phyloP scores from a whole-genome alignment of 2,113 vertebrate species.

The Anoplopoma fimbria region DNA sequence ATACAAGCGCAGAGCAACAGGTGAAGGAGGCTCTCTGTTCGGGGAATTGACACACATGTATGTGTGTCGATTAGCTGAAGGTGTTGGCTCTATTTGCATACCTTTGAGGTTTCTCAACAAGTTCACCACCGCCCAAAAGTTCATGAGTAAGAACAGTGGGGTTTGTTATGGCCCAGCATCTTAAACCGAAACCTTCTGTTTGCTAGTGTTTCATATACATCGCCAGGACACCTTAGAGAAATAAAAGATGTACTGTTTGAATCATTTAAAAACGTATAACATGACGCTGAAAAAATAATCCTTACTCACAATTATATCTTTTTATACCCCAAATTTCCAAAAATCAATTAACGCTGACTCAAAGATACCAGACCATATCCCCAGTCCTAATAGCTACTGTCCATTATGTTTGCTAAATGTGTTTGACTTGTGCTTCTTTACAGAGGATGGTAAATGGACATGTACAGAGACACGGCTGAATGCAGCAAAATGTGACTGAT shows the following conservation, averaged over 20 bases:
- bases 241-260: no score
- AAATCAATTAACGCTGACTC: not conserved
- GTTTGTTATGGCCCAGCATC: not conserved
- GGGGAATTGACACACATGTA: constrained; percentile 13
- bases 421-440: not conserved
- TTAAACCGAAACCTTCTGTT: not conserved
- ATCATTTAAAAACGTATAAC: no score
- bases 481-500: not conserved
- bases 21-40: constrained; percentile 22
- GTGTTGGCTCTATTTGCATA: constrained; percentile 52
- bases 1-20: constrained; percentile 17
- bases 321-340: not conserved
- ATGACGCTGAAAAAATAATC: not conserved
- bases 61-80: constrained; percentile 39
- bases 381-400: not conserved
- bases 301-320: not conserved
- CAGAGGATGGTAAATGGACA: not conserved
- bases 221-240: not conserved
- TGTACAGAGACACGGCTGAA: not conserved
- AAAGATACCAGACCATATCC: not conserved
- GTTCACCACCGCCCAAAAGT: constrained; percentile 4
- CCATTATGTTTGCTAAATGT: not conserved
- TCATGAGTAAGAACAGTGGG: not conserved
- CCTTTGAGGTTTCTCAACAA: constrained; percentile 26
- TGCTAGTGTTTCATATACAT: not conserved